Base-by-base conservation (phyloP, 2,888 invertebrate genomes). In the Tiliacea aurago region DNA sequence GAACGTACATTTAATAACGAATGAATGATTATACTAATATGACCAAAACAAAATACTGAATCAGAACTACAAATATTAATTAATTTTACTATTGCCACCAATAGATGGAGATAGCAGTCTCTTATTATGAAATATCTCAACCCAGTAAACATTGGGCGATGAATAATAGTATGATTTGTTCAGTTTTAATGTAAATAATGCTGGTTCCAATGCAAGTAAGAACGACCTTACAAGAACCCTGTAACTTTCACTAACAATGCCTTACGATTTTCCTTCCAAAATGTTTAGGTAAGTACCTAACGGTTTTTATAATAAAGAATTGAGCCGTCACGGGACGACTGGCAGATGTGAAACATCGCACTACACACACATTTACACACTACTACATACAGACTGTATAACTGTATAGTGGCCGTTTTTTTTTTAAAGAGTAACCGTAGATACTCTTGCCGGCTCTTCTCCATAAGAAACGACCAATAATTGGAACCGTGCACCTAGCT, bases 101-200 rank as follows among this genome's bases (percentile, higher is more conserved):
- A 75, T 58, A 83, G 83, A 83, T 83, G 75, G 78, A 63, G 66
- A 1, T 67, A 73, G 51, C 15, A 65, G 75, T 81, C n/a, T 28
- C n/a, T n/a, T 49, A 49, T n/a, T 33, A 63, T 49, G 9, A 49
- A 47, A 64, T 49, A 15, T 63, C 11, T 47, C 28, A 49, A 47
- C 13, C 28, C 20, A 9, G 7, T 4, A 9, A 18, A 55, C 28
- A 55, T 62, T 23, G 23, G 4, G 2, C 43, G 18, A 23, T 4
- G 23, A 45, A 11, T 43, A 10, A 7, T 37, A 59, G 7, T 37
- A 4, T 2, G n/a, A 37, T 59, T 7, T 59, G 37, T 41, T 59
- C n/a, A 4, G n/a, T n/a, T 61, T 9, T 15, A 15, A 23, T 61
- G 5, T 15, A 23, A 18, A 41, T 23, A 43, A 43, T 62, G 43